Base-by-base conservation (phyloP, 2,113 vertebrate species). In the Jaculus jaculus region DNA sequence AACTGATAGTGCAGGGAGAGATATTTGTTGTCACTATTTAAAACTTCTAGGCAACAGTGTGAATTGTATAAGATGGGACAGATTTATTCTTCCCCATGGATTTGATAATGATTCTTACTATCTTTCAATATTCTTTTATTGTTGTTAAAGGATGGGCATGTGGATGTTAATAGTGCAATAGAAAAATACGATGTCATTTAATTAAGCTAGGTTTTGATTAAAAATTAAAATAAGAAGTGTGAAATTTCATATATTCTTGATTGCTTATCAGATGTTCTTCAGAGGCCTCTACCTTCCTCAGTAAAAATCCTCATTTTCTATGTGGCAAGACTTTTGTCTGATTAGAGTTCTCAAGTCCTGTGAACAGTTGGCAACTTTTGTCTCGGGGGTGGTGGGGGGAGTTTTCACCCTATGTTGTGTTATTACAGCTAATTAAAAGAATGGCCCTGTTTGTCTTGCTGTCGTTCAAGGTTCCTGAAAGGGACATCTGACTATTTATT, bases 401-500 rank as follows among this genome's bases (percentile, higher is more conserved):
- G 54, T 42, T 79, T 78, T 85, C 17, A 39, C 65, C 74, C 65
- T 94, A 28, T 51, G 84, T 88, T 91, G 68, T 82, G 30, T 91
- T 95, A 96, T 95, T 91, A 91, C 83, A 95, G 66, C n/a, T 95
- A 96, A 96, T 96, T 94, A 96, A 96, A 96, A 32, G 54, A 91
- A 93, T 91, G 74, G 81, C 63, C 72, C 47, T 77, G 24, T 91
- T 96, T 95, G 84, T 73, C 69, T 90, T n/a, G n/a, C 73, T 84
- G 84, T 68, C 72, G 69, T 34, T 84, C 80, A 84, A 82, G 69
- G 84, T 87, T 65, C 69, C 72, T 69, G 10, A 81, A 92, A 87
- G 81, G 51, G 51, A 12, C 21, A 34, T 47, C 34, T 23, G 78
- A 39, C 65, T 34, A 37, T 20, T 58, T 86, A 87, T 32, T 74